Base-by-base conservation (phyloP, 1,140 invertebrate species). In the Leguminivora glycinivorella region DNA sequence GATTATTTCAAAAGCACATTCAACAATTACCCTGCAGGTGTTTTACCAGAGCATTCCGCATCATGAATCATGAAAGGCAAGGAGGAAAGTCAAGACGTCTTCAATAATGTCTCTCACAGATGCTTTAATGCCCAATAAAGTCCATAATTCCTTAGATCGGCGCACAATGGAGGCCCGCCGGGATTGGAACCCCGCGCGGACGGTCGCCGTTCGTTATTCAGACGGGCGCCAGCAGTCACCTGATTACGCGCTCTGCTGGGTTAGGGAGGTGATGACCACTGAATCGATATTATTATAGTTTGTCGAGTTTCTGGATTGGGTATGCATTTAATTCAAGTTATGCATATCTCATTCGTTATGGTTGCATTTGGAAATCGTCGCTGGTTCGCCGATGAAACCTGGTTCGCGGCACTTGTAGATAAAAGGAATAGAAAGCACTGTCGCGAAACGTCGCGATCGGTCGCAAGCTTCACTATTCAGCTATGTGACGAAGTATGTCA, bases 201-300 rank as follows among this genome's bases (percentile, higher is more conserved):
- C 75, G 74, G 72, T 58, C 72, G 72, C 26, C 74, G 75, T 79
- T 79, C 78, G 73, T 79, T 79, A 79, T 79, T 79, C 78, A 74
- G 72, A 67, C 70, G 69, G 67, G 71, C 70, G 73, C 71, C 66
- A 68, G 69, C 72, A 79, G 75, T 79, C 78, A 79, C 78, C 78
- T 79, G 78, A 79, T 79, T 79, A 79, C 75, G 75, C 78, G 78
- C 78, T 77, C 74, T 75, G 75, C 40, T 79, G 74, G 66, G 22
- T 25, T 74, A 72, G 58, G 19, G 68, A 47, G 47, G 73, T 12
- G 58, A 19, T 52, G 52, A 60, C 17, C 24, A 66, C n/a, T 17
- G 19, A 34, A 56, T 72, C 70, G 72, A 72, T 73, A 68, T n/a
- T 31, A 31, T 56, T 52, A 47, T 52, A 47, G 4, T 22, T 52